Base-by-base conservation (phyloP, 2,113 vertebrate genomes). In the Elephas maximus region DNA sequence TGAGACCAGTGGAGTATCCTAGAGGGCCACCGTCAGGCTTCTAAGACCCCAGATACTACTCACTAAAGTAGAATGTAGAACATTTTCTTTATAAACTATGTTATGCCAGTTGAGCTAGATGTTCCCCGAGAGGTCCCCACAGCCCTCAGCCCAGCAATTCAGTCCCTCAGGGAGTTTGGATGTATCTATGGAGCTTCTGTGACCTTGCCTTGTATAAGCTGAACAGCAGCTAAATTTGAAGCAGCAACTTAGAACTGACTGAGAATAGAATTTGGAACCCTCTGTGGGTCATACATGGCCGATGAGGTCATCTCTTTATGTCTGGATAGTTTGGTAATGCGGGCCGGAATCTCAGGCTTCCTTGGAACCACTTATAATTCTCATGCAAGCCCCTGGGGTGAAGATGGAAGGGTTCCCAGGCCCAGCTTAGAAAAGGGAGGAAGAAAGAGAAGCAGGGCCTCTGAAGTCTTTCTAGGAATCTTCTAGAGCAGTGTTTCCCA, bases 271-370 rank as follows among this genome's bases (percentile, higher is more conserved):
- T 84, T 21, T 83, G 77, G 94, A 91, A 48, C 8, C 24, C 44
- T 69, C 65, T 14, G 17, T 9, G 17, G 41, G 7, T 11, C 23
- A 12, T 21, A 2, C 6, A 20, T 45, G 28, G 26, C 24, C 6
- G 17, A 3, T 48, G 67, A 84, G 24, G 44, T 86, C 82, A 92
- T 85, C 57, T 88, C 2, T 81, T 96, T 95, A 53, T 82, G 57
- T 67, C 28, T 30, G 45, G 28, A 37, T 0, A 21, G 11, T 41
- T 53, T 48, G 33, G 69, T 67, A 90, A 11, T 41, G 26, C 44
- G 3, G 1, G 48, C 80, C 74, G 7, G 69, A 82, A 24, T 45
- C 57, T 60, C 10, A 20, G 67, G 60, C 17, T 84, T 23, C 24
- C 14, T 18, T 76, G 86, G 33, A 83, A 33, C 23, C 45, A 1